phyloP scores from a whole-genome alignment of 2,797 vertebrate species.

The Premnoplex brunnescens region DNA sequence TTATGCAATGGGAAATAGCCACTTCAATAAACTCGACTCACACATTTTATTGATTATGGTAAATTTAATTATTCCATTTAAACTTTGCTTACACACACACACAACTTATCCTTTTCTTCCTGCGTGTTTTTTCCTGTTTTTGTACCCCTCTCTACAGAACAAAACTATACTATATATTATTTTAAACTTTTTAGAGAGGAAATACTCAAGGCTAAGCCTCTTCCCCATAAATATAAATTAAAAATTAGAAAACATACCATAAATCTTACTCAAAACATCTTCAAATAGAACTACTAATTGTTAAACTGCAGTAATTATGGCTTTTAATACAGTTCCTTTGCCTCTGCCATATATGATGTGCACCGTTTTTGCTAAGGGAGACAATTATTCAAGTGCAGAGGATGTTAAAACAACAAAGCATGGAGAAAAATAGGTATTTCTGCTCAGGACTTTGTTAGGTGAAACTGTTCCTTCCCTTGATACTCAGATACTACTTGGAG shows the following conservation, averaged over 20 bases:
- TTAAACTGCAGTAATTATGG: slow-evolving; percentile 44
- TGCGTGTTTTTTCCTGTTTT: slow-evolving; percentile 56
- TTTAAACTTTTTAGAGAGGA: slow-evolving; percentile 5
- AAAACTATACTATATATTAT: not conserved
- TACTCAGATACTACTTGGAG: not conserved
- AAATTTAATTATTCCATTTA: slow-evolving; percentile 77
- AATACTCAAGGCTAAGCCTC: slow-evolving; percentile 5
- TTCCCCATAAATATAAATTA: not conserved
- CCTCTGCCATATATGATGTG: not conserved
- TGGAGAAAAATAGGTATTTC: not conserved
- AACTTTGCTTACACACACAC: slow-evolving; percentile 39
- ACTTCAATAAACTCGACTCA: slow-evolving; percentile 76
- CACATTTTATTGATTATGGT: slow-evolving; percentile 78
- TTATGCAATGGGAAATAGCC: slow-evolving; percentile 79
- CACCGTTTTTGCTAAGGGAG: not conserved
- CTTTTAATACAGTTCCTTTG: slow-evolving; percentile 20
- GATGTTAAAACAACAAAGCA: not conserved
- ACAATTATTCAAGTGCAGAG: not conserved
- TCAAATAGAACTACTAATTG: slow-evolving; percentile 36
- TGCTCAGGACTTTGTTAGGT: not conserved
- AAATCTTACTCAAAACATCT: slow-evolving; percentile 48
- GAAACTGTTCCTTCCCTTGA: not conserved
- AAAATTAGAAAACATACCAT: slow-evolving; percentile 21
- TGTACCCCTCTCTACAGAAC: not conserved
- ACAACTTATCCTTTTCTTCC: slow-evolving; percentile 25